phyloP scores from a whole-genome alignment of 2,888 invertebrate genomes.

The Phasia obesa region DNA sequence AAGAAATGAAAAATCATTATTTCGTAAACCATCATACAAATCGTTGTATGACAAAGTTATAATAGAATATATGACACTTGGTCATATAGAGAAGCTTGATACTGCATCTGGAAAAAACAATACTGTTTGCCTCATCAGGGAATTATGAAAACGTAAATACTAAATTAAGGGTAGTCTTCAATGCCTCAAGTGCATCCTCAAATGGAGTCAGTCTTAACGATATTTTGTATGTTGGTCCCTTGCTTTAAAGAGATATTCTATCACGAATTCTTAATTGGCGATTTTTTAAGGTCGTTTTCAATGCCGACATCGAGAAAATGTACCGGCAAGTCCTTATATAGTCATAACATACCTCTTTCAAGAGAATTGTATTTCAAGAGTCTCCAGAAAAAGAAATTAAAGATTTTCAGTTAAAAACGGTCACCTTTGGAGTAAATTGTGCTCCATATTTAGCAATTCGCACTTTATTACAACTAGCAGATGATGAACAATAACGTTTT shows the following conservation, averaged over 20 bases:
- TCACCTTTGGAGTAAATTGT: background rate
- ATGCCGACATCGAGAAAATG: constrained; percentile 57
- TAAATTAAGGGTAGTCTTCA: constrained; percentile 61
- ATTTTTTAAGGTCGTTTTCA: constrained; percentile 52
- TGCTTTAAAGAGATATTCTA: constrained; percentile 57
- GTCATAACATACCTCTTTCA: constrained; percentile 40
- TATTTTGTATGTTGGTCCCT: constrained; percentile 51
- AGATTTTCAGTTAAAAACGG: background rate
- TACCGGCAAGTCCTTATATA: constrained; percentile 51
- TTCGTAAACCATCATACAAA: background rate
- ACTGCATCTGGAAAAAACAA: background rate
- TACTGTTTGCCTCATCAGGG: constrained; percentile 66
- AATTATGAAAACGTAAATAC: constrained; percentile 55
- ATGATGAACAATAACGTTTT: background rate
- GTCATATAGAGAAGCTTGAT: constrained; percentile 21
- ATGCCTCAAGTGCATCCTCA: constrained; percentile 23
- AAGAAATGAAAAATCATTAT: constrained; percentile 6
- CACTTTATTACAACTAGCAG: background rate
- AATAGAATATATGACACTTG: constrained; percentile 14
- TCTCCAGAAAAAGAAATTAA: background rate
- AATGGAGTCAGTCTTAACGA: constrained; percentile 49
- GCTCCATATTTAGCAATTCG: background rate
- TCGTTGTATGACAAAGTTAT: constrained; percentile 13
- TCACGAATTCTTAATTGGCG: constrained; percentile 45
- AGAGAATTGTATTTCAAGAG: constrained; percentile 64